These are phyloP conservation scores for Acrocephalus kingi DNA, from an alignment of 2,113 vertebrate species.

Conservation along the genomic window DNA sequence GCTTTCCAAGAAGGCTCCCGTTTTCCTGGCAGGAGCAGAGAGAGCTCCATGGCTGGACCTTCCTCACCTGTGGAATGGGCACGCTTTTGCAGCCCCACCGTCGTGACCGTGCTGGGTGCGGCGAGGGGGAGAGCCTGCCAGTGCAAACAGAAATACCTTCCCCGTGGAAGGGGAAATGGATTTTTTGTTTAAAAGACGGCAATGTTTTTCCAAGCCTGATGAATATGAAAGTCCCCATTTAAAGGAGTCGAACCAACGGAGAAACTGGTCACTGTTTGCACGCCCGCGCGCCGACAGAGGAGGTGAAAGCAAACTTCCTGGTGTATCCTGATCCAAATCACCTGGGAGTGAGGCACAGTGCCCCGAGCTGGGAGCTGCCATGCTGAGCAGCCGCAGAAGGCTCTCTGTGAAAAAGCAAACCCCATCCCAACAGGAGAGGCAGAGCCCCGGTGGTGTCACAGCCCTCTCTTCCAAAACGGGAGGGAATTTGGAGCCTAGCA, in stretches of 20 bases:
- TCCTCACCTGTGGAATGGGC: not conserved
- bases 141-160: conserved; percentile 43
- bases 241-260: conserved; percentile 26
- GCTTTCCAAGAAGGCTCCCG: not conserved
- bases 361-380: not conserved
- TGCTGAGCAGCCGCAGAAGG: not conserved
- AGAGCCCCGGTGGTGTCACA: not conserved
- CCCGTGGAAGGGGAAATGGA: conserved; percentile 40
- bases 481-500: not conserved
- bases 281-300: conserved; percentile 52
- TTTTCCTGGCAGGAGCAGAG: not conserved
- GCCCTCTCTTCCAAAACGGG: not conserved
- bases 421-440: not conserved
- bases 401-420: conserved; percentile 43
- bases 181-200: conserved; percentile 51
- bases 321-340: conserved; percentile 53
- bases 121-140: not conserved
- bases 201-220: conserved; percentile 65
- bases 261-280: conserved; percentile 63
- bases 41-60: not conserved
- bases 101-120: not conserved
- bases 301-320: conserved; percentile 72
- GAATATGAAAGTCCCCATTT: conserved; percentile 74
- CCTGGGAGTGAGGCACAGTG: conserved; percentile 38
- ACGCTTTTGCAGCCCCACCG: fast-evolving